A percentile compares a stretch with the other conserved stretches of the same genome.
Conservation (phyloP, 2,113 vertebrate genomes). For the Cairina moschata region DNA sequence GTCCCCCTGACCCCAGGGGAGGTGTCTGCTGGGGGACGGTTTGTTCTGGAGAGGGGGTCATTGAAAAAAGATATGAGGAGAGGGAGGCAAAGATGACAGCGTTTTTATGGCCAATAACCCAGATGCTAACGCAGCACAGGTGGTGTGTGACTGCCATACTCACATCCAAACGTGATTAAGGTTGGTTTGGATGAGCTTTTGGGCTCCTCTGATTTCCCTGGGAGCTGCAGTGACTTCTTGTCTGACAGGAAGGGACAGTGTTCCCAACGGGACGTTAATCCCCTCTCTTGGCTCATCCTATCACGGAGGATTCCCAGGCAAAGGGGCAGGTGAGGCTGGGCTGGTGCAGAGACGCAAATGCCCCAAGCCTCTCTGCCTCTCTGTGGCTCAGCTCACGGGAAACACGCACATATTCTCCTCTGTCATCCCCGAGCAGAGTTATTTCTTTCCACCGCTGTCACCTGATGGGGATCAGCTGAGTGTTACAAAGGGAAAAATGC, state of each 20-base stretch:
- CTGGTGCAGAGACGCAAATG: not conserved
- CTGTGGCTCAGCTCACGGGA: rapidly evolving
- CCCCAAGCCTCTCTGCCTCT: not conserved
- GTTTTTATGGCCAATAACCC: not conserved
- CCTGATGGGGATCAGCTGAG: not conserved
- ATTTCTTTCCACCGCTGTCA: not conserved
- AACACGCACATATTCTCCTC: rapidly evolving
- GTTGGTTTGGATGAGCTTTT: not conserved
- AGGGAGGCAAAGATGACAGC: not conserved
- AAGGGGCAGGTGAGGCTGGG: not conserved
- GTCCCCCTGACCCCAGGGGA: not conserved
- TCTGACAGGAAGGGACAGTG: not conserved
- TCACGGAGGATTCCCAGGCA: rapidly evolving
- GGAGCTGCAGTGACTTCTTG: not conserved
- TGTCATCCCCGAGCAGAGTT: not conserved
- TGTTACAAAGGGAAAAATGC: conserved; percentile 2
- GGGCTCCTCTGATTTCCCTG: not conserved
- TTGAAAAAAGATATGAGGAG: not conserved
- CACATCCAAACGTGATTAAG: not conserved
- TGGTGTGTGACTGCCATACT: not conserved
- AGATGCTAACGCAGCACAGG: not conserved
- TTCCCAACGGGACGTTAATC: rapidly evolving
- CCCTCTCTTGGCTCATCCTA: not conserved
- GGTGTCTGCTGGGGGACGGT: not conserved
- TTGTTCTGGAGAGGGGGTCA: not conserved